Evolutionary conservation across 2,113 vertebrate genomes (phyloP).

Genomic region (Indicator indicator): DNA sequence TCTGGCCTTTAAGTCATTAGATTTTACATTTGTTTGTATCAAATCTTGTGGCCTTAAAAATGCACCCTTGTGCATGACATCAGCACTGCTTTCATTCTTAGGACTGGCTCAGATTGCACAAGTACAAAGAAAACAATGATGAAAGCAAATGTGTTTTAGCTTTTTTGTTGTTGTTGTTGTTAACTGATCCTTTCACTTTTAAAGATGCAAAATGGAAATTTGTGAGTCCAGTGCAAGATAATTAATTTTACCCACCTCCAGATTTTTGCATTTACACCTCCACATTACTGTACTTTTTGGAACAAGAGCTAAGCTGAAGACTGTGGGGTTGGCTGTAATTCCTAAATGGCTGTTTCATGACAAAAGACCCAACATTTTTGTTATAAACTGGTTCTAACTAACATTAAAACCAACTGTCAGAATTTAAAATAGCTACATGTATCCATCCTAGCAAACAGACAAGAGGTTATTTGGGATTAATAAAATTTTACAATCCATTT

Average conservation of each 20-base stretch:
- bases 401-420: not conserved
- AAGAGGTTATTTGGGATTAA: not conserved
- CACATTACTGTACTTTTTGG: not conserved
- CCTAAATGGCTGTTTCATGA: not conserved
- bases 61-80: not conserved
- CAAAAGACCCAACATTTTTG: not conserved
- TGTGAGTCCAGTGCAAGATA: not conserved
- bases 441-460: not conserved
- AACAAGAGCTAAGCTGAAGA: not conserved
- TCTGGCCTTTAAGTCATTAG: not conserved
- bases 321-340: not conserved
- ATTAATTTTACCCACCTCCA: not conserved
- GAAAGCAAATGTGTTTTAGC: not conserved
- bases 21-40: not conserved
- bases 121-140: not conserved
- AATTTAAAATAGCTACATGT: not conserved
- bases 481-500: not conserved
- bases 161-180: not conserved
- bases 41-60: not conserved
- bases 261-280: not conserved
- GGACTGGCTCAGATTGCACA: conserved; percentile 51
- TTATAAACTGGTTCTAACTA: not conserved
- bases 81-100: conserved; percentile 37
- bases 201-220: not conserved
- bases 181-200: not conserved